Percentiles rank a stretch among this genome's conserved stretches.
Conservation (phyloP, 1,140 invertebrate genomes). For the Hyposmocoma kahamanoa region DNA sequence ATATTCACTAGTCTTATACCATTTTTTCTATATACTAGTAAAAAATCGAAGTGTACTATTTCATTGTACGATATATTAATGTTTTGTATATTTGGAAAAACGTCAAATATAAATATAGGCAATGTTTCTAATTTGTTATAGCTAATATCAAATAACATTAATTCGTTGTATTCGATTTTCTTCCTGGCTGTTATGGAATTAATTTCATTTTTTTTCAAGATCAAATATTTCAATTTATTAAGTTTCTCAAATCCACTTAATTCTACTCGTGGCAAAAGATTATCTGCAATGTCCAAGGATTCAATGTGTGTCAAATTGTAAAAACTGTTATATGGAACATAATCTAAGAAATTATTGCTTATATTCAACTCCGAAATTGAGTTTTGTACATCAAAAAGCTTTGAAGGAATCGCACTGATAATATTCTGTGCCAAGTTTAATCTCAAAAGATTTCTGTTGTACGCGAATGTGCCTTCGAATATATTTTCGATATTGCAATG, state of each 20-base stretch:
- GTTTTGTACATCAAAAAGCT: conserved; percentile 44
- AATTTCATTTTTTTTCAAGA: conserved; percentile 63
- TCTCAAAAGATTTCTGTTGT: conserved; percentile 55
- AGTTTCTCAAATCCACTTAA: conserved; percentile 54
- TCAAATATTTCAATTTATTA: conserved; percentile 52
- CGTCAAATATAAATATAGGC: conserved; percentile 47
- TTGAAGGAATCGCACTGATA: conserved; percentile 45
- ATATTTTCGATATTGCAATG: conserved; percentile 65
- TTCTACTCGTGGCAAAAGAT: conserved; percentile 57
- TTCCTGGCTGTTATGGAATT: conserved; percentile 46
- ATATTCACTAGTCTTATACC: conserved; percentile 49
- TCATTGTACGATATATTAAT: conserved; percentile 61
- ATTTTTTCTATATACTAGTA: conserved; percentile 37
- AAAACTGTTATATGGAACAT: conserved; percentile 54
- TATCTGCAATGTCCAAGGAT: conserved; percentile 57
- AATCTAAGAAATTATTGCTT: conserved; percentile 62
- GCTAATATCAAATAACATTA: conserved; percentile 56
- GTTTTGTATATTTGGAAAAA: conserved; percentile 60
- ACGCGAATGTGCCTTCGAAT: conserved; percentile 51
- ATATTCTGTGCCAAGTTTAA: conserved; percentile 64
- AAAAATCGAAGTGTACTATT: conserved; percentile 53
- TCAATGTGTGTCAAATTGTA: conserved; percentile 55
- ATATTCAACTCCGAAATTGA: conserved; percentile 57
- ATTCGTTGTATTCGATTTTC: conserved; percentile 41
- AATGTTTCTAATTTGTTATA: conserved; percentile 52